Conservation (phyloP, 1,140 invertebrate genomes). For the Oscheius sp. region DNA sequence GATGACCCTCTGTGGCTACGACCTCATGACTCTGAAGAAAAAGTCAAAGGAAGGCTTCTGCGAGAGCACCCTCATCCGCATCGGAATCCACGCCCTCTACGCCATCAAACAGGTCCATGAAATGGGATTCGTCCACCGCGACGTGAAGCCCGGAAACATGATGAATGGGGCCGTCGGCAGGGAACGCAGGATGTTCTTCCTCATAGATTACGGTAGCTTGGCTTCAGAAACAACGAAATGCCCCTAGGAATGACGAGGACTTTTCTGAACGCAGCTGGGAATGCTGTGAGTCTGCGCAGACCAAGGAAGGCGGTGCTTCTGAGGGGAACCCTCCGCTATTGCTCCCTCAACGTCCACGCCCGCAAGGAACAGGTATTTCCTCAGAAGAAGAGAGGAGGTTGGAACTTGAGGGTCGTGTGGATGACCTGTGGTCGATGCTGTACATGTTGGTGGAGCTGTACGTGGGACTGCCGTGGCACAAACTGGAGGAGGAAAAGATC, state of each 20-base stretch:
- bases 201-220: conserved; percentile 48
- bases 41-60: conserved; percentile 31
- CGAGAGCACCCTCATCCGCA: conserved; percentile 31
- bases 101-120: conserved; percentile 44
- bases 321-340: conserved; percentile 52
- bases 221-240: neutral
- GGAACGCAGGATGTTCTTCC: conserved; percentile 45
- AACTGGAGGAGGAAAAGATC: conserved; percentile 25
- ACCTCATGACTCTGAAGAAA: conserved; percentile 42
- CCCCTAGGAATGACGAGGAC: conserved; percentile 40
- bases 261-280: conserved; percentile 26
- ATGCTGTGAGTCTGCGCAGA: conserved; percentile 36
- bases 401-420: conserved; percentile 51
- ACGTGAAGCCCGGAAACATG: conserved; percentile 45
- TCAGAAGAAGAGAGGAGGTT: too few species aligned
- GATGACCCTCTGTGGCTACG: conserved; percentile 48
- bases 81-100: conserved; percentile 44
- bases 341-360: conserved; percentile 46
- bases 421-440: conserved; percentile 53
- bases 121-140: conserved; percentile 39
- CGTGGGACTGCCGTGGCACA: conserved; percentile 50
- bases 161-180: conserved; percentile 43
- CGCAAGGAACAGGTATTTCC: conserved; percentile 50
- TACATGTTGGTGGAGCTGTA: conserved; percentile 53
- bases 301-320: conserved; percentile 44